These are phyloP conservation scores for Hippoglossus hippoglossus DNA, from an alignment of 2,797 vertebrate genomes.

Conservation along the genomic window DNA sequence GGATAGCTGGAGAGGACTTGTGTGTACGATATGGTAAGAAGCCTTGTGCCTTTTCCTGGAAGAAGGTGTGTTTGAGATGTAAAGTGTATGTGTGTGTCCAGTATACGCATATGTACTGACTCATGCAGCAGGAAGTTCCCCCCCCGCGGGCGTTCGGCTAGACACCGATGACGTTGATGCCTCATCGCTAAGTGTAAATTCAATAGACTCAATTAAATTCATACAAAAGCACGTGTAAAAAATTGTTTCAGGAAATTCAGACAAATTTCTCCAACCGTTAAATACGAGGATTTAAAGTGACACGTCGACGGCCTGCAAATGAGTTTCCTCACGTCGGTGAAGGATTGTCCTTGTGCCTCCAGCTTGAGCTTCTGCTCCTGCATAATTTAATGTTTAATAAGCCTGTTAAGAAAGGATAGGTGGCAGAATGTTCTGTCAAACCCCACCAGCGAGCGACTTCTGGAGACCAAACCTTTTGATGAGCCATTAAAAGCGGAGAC, in stretches of 20 bases:
- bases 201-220: slow-evolving; percentile 7
- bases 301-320: slow-evolving; percentile 34
- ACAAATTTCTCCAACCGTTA: slow-evolving; percentile 1
- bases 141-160: slow-evolving; percentile 12
- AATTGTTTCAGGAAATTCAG: slow-evolving; percentile 5
- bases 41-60: slow-evolving; percentile 29
- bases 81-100: background rate
- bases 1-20: slow-evolving; percentile 2
- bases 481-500: slow-evolving; percentile 32
- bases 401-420: slow-evolving; percentile 34
- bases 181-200: slow-evolving; percentile 18
- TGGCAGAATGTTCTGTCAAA: slow-evolving; percentile 45
- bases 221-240: background rate
- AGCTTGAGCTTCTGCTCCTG: slow-evolving; percentile 43
- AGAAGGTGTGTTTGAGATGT: slow-evolving; percentile 5
- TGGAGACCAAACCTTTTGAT: slow-evolving; percentile 24
- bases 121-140: slow-evolving; percentile 26
- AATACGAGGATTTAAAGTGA: slow-evolving; percentile 30
- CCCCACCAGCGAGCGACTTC: slow-evolving; percentile 10
- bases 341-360: slow-evolving; percentile 25
- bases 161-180: slow-evolving; percentile 22
- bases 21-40: slow-evolving; percentile 14
- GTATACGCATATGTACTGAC: slow-evolving; percentile 11
- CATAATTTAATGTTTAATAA: slow-evolving; percentile 68
- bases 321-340: slow-evolving; percentile 37